Base-by-base conservation (phyloP, 2,888 invertebrate species). In the Cephonodes hylas region DNA sequence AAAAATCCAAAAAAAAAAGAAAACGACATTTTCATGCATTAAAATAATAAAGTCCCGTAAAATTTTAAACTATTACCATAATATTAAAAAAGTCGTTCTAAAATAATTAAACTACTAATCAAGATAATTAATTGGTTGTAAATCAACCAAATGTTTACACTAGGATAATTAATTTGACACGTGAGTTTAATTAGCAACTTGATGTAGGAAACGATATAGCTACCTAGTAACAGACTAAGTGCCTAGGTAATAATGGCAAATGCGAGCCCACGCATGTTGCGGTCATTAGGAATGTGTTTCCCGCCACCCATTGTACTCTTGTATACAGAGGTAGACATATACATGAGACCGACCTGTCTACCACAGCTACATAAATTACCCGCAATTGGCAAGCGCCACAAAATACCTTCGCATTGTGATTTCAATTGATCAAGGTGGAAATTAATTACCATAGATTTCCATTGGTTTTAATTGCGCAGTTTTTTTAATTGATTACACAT, bases 321-420 rank as follows among this genome's bases (percentile, higher is more conserved):
- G 64, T 64, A 60, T 63, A 46, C 60, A 62, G 67, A 66, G 61
- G 62, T 60, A 61, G 64, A 48, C 63, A 72, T 64, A 65, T 71
- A 64, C 64, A 69, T 65, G 57, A 69, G 69, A 62, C 69, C 60
- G 60, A 58, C 59, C 64, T 61, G 44, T 60, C 63, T 59, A 64
- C 71, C 69, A 60, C 72, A 66, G 53, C 27, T 58, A 69, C 69
- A 69, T 72, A 72, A 73, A 72, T 72, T 73, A 69, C 48, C 53
- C 60, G 56, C 64, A 71, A 70, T 65, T 67, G 66, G 68, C 68
- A 71, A 69, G 72, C 53, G 53, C 53, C 53, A 53, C 25, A 48
- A 53, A 53, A 53, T 53, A 53, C 53, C 53, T 53, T 53, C 18
- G 31, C 53, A 53, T 53, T 53, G 53, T 31, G 53, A 53, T 18